Percentiles rank a stretch among this genome's conserved stretches.
These are phyloP conservation scores for Brachypodius melanocephalos DNA, from an alignment of 2,113 vertebrate species.

Conservation along the genomic window DNA sequence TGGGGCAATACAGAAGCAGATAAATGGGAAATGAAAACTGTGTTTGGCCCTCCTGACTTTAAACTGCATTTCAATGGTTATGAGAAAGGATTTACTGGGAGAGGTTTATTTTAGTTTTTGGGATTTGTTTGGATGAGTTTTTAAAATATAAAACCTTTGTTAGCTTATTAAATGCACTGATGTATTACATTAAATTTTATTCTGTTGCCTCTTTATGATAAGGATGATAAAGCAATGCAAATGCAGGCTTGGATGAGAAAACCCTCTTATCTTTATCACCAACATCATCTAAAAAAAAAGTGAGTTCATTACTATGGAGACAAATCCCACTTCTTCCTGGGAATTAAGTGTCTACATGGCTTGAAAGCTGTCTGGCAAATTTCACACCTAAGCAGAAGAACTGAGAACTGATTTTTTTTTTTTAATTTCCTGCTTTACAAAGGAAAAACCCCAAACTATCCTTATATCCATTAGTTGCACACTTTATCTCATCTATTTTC, in stretches of 20 bases:
- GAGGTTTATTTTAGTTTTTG: not conserved
- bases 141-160: not conserved
- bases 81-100: not conserved
- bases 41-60: not conserved
- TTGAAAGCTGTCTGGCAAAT: conserved; percentile 1
- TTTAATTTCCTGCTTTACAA: not conserved
- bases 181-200: not conserved
- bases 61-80: not conserved
- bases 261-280: not conserved
- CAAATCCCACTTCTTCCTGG: not conserved
- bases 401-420: not conserved
- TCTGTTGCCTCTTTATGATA: not conserved
- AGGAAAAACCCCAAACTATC: accelerated
- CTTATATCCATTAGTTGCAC: not conserved
- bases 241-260: not conserved
- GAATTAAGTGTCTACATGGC: not conserved
- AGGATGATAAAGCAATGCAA: not conserved
- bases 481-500: not conserved
- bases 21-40: not conserved
- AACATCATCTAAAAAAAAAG: not conserved
- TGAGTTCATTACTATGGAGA: not conserved
- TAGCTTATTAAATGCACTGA: not conserved
- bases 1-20: not conserved
- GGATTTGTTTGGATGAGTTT: not conserved
- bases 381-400: not conserved